These are phyloP conservation scores for Riptortus pedestris DNA, from an alignment of 1,140 invertebrate species.

Conservation along the genomic window DNA sequence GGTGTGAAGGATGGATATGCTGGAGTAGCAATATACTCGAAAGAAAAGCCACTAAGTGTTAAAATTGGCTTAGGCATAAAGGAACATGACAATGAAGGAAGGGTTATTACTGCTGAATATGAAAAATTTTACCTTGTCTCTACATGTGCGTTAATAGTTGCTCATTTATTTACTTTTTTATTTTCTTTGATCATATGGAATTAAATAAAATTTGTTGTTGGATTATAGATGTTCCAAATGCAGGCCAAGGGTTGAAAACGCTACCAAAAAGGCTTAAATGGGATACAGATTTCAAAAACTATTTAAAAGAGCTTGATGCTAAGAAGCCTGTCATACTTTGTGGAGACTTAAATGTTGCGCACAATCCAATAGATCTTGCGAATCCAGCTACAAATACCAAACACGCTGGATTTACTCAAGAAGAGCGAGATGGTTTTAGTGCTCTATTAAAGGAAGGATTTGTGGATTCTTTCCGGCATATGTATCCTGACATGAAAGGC, in stretches of 20 bases:
- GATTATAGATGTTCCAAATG: slow-evolving; percentile 49
- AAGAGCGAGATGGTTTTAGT: slow-evolving; percentile 85
- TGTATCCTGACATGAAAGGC: slow-evolving; percentile 74
- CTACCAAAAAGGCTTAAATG: slow-evolving; percentile 80
- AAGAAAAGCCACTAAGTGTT: slow-evolving; percentile 73
- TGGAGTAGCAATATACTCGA: slow-evolving; percentile 80
- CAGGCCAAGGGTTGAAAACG: slow-evolving; percentile 68
- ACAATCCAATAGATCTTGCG: slow-evolving; percentile 85
- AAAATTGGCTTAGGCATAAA: slow-evolving; percentile 67
- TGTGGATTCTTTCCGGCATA: slow-evolving; percentile 76
- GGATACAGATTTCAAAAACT: slow-evolving; percentile 71
- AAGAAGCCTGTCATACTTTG: slow-evolving; percentile 90
- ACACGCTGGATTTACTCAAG: slow-evolving; percentile 88
- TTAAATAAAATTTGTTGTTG: not conserved
- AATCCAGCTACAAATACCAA: slow-evolving; percentile 91
- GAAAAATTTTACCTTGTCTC: slow-evolving; percentile 79
- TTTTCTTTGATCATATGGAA: not conserved
- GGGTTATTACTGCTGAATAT: slow-evolving; percentile 93
- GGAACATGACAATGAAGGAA: slow-evolving; percentile 67
- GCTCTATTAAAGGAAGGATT: slow-evolving; percentile 68
- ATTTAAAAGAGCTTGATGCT: slow-evolving; percentile 68
- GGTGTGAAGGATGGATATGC: slow-evolving; percentile 78
- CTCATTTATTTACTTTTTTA: not conserved
- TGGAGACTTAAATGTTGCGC: slow-evolving; percentile 96
- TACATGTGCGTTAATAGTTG: slow-evolving; percentile 44